These are phyloP conservation scores for Scyliorhinus canicula DNA, from an alignment of 2,797 vertebrate genomes.

Conservation along the genomic window DNA sequence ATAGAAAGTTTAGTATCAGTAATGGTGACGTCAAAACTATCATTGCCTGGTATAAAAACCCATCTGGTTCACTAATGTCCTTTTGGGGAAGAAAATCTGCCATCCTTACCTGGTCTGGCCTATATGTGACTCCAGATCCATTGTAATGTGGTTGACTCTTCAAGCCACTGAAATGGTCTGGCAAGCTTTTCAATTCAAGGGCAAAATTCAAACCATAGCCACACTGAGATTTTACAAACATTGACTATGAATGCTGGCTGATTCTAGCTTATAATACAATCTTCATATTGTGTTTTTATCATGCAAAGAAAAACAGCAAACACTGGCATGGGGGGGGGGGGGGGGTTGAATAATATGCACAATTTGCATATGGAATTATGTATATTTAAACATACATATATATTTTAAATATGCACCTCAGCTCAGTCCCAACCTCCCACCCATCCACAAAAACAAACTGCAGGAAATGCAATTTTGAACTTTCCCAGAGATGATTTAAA, in stretches of 20 bases:
- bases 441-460: neutral
- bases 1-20: too few species aligned
- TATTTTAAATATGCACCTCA: neutral
- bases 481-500: neutral
- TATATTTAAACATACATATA: neutral
- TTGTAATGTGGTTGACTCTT: too few species aligned
- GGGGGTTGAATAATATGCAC: constrained; percentile 18
- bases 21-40: too few species aligned
- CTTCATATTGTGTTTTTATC: neutral
- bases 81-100: too few species aligned
- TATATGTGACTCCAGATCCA: too few species aligned
- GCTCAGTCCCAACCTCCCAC: neutral
- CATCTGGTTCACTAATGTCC: too few species aligned
- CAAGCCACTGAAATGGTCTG: too few species aligned
- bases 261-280: neutral
- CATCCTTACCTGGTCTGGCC: too few species aligned
- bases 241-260: neutral
- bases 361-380: neutral
- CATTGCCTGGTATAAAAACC: too few species aligned
- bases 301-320: neutral
- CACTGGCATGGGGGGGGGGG: too few species aligned
- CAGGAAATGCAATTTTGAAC: constrained; percentile 21
- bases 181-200: too few species aligned
- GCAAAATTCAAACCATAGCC: neutral
- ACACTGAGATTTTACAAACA: neutral